Evolutionary conservation across 2,113 vertebrate species (phyloP).

Genomic region (Otolemur garnettii): DNA sequence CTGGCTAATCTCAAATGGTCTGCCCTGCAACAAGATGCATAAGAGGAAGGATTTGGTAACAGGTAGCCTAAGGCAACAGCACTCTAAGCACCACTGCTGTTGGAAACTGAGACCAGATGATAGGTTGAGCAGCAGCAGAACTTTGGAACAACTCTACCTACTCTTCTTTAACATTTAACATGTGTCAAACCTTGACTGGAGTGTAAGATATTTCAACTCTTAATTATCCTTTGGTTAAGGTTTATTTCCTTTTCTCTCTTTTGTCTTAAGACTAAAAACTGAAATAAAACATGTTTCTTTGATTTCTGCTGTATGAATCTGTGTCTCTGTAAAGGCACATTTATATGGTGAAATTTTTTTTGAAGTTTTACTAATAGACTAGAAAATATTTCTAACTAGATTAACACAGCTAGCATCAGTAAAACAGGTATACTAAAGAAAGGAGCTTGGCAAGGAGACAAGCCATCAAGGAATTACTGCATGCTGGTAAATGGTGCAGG

Average conservation of each 20-base stretch:
- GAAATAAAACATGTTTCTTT: neutral
- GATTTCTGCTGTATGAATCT: neutral
- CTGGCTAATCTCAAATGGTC: neutral
- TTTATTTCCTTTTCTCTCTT: neutral
- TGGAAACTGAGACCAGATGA: neutral
- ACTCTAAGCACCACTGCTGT: neutral
- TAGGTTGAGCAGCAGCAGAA: neutral
- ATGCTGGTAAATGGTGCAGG: neutral
- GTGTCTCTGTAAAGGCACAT: neutral
- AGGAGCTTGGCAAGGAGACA: neutral
- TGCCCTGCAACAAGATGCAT: neutral
- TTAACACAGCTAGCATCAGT: neutral
- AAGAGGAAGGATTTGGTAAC: neutral
- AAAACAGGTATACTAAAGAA: neutral
- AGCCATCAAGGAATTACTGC: neutral
- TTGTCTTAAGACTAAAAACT: neutral
- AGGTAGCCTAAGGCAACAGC: neutral
- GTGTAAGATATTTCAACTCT: neutral
- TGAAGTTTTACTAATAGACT: neutral
- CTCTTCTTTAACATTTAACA: neutral
- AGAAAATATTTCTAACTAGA: neutral
- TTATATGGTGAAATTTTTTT: neutral
- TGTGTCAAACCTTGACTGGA: neutral
- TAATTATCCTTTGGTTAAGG: neutral
- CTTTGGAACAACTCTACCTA: neutral